Evolutionary conservation across 1,140 invertebrate species (phyloP), one percentile per base, ranked within the genome.

Genomic region (Bombus breviceps): DNA sequence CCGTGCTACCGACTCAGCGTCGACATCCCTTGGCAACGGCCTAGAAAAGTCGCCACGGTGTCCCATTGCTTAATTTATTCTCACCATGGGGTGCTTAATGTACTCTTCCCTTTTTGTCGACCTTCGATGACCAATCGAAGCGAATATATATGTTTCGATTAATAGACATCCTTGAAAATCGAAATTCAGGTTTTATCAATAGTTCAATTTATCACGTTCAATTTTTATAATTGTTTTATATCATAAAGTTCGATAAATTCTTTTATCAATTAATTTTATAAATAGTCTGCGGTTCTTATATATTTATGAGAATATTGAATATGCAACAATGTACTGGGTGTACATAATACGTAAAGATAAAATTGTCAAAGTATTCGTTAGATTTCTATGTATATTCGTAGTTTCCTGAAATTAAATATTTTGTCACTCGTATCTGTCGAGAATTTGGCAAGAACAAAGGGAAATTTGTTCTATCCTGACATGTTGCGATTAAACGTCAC

Each of bases 11-110:
- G 62, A 57, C 76, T 41, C 15, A 39, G 73, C 37, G 59, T 32
- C 12, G 66, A 28, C 59, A 66, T 81, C 80, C 81, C 90, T 62
- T 88, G 69, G 88, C 83, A 76, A 86, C 88, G 83, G 73, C 77
- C 84, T 83, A 69, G 39, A 75, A 53, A 59, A 79, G 89, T 82
- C 90, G 89, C 83, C 89, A 88, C 73, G 71, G 41, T 88, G 90
- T 91, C 89, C 86, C 88, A 83, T 90, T 88, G 72, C 78, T 88
- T 71, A 88, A 88, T 88, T 76, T 41, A 90, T n/a, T 57, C 69
- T 64, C 75, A 68, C 71, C 79, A 78, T 76, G 74, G 69, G 32
- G 22, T 57, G 25, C 13, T 12, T 62, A 15, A 6, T 12, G 37
- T 39, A 39, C 25, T 13, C 18, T 28, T 28, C 28, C 6, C 41